These are phyloP conservation scores for Mythimna albipuncta DNA, from an alignment of 2,888 invertebrate species.

Conservation along the genomic window DNA sequence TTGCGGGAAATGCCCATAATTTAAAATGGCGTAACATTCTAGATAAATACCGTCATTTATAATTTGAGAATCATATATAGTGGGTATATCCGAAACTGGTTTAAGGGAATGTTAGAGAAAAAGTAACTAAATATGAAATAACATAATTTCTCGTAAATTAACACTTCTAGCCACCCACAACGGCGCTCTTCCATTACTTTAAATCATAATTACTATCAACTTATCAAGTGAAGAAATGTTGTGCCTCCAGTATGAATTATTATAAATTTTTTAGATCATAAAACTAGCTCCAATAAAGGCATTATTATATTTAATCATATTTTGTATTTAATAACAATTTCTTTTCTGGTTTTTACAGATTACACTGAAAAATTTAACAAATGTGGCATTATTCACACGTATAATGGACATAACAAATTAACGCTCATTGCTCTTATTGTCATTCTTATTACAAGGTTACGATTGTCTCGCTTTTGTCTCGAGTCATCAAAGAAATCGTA, in stretches of 20 bases:
- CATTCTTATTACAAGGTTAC: background rate
- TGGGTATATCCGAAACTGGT: no score
- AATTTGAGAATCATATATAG: no score
- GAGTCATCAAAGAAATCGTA: constrained; percentile 12
- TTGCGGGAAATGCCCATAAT: background rate
- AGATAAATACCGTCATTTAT: background rate
- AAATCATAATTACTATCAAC: no score
- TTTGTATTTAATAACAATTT: no score
- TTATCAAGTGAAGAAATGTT: no score
- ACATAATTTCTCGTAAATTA: no score
- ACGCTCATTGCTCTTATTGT: background rate
- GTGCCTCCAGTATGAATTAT: background rate
- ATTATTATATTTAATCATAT: no score
- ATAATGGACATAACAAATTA: background rate
- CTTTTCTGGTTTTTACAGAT: background rate
- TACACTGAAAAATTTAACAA: background rate
- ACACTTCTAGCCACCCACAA: no score
- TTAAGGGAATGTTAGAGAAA: no score
- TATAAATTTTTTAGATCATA: background rate
- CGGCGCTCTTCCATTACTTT: no score
- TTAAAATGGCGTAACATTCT: background rate
- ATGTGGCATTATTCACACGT: background rate
- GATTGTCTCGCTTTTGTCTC: constrained; percentile 19
- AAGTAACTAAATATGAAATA: no score
- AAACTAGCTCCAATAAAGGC: no score